Base-by-base conservation (phyloP, 2,113 vertebrate species). In the Erythrolamprus reginae region DNA sequence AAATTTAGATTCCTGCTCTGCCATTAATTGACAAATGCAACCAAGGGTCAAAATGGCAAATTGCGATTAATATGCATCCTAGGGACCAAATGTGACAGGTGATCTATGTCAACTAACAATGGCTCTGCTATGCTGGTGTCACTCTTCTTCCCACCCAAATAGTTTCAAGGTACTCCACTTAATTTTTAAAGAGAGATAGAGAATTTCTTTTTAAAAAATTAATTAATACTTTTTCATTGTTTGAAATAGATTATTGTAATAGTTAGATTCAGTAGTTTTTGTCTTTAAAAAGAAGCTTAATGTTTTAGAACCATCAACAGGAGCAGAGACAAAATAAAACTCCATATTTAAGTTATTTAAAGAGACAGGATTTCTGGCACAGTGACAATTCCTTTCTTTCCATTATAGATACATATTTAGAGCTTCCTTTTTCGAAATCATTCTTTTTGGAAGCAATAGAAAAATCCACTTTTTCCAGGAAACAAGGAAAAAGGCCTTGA, bases 21-120 rank as follows among this genome's bases (percentile, higher is more conserved):
- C 91, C 93, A 93, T 93, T 94, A 96, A 85, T 65, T 86, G 94
- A 92, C 94, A 93, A 95, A 96, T 90, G 89, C 91, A 94, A 86
- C 88, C 88, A 92, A 95, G 95, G 93, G 94, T 95, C 95, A 96
- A 93, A 95, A 95, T 84, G 95, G 93, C 92, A 95, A 95, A 95
- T 95, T 94, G 92, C 65, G 92, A 91, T 90, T 89, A 93, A 94
- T 95, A 94, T 92, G 88, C 90, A 88, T 93, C 94, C 91, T 96
- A 94, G 90, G 95, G 96, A 95, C 95, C 90, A 94, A 96, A 90
- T 93, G 88, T 93, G 93, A 94, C 95, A 96, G 91, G 95, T 96
- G 95, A 96, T 94, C 93, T 93, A 93, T 77, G 95, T 93, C 93
- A 93, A 52, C 86, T 93, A 96, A 96, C 95, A 95, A 96, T 96